phyloP scores from a whole-genome alignment of 1,140 invertebrate species.

The Globodera rostochiensis region DNA sequence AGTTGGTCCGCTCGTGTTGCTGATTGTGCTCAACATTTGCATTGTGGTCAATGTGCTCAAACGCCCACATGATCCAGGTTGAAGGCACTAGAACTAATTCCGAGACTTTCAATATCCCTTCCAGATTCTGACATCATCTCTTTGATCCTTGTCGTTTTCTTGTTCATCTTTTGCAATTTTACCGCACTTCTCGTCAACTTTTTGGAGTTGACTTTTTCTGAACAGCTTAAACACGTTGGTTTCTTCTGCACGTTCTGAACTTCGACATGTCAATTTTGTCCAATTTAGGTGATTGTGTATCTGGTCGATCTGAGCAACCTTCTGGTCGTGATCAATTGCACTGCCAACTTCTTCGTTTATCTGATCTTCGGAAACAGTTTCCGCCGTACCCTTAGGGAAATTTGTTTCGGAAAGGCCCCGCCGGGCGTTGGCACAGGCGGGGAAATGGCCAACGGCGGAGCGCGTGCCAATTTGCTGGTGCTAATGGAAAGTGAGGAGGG shows the following conservation, averaged over 20 bases:
- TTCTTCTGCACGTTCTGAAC: neutral
- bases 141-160: slow-evolving; percentile 61
- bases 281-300: slow-evolving; percentile 53
- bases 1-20: slow-evolving; percentile 61
- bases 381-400: slow-evolving; percentile 51
- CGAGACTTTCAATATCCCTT: neutral
- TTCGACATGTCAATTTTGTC: neutral
- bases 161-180: slow-evolving; percentile 66
- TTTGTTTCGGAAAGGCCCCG: slow-evolving; percentile 31
- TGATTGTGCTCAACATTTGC: slow-evolving; percentile 62
- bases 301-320: slow-evolving; percentile 64
- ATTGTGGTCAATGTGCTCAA: slow-evolving; percentile 60
- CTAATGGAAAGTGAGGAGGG: neutral
- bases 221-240: slow-evolving; percentile 52
- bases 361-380: slow-evolving; percentile 60
- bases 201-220: slow-evolving; percentile 60
- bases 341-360: slow-evolving; percentile 64
- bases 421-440: slow-evolving; percentile 9
- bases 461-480: slow-evolving; percentile 8
- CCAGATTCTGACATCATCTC: slow-evolving; percentile 60
- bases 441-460: slow-evolving; percentile 2
- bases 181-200: slow-evolving; percentile 64
- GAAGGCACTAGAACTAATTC: neutral
- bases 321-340: slow-evolving; percentile 64
- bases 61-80: slow-evolving; percentile 21